Conservation (phyloP, 2,797 vertebrate species). For the Micropoecilia bifurca region DNA sequence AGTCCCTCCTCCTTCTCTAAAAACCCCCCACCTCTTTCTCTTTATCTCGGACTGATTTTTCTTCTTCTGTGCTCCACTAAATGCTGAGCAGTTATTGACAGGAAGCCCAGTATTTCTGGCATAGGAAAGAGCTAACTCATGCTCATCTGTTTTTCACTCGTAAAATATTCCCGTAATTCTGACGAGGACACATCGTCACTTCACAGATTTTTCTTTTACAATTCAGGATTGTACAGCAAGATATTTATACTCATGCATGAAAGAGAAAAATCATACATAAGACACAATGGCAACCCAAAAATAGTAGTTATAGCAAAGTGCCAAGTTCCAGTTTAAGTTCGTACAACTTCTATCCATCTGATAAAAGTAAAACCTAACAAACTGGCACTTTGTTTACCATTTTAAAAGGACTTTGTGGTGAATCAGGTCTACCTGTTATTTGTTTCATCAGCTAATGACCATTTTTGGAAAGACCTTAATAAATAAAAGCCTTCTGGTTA, state of each 20-base stretch:
- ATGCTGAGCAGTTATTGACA: slow-evolving; percentile 77
- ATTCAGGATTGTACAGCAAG: neutral
- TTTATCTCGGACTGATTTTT: slow-evolving; percentile 20
- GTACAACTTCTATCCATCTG: neutral
- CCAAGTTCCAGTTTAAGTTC: neutral
- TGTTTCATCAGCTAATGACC: neutral
- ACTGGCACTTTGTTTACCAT: neutral
- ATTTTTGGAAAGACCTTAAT: neutral
- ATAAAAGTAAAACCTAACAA: neutral
- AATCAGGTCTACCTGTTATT: neutral
- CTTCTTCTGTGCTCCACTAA: slow-evolving; percentile 41
- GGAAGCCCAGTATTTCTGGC: slow-evolving; percentile 47
- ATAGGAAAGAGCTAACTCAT: slow-evolving; percentile 26
- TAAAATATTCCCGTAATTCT: neutral
- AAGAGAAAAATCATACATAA: neutral
- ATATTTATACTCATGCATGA: neutral
- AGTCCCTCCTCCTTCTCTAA: slow-evolving; percentile 72
- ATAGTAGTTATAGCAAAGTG: neutral
- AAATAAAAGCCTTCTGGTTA: neutral
- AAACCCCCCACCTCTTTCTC: slow-evolving; percentile 56
- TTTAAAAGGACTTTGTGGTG: neutral
- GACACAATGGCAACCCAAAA: neutral
- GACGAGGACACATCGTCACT: neutral
- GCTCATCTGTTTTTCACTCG: slow-evolving; percentile 1
- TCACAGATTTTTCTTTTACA: neutral